These are phyloP conservation scores for Carassius auratus DNA, from an alignment of 2,113 vertebrate species.

Conservation along the genomic window DNA sequence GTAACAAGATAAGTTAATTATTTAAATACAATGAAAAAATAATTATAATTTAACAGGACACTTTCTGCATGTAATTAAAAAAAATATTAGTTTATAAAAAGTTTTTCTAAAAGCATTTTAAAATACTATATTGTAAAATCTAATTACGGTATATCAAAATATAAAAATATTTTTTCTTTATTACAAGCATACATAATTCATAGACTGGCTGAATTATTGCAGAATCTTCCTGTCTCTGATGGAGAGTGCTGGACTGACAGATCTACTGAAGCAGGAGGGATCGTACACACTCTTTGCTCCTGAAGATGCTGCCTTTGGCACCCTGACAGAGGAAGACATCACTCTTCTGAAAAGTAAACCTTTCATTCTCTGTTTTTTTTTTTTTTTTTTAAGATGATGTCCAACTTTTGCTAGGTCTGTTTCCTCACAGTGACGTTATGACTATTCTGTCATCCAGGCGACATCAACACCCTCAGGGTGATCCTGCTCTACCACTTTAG, in stretches of 20 bases:
- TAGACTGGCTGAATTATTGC: constrained; percentile 15
- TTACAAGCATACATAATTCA: constrained; percentile 45
- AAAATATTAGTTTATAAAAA: no score
- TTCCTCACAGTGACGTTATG: not conserved
- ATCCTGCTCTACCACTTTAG: constrained; percentile 94
- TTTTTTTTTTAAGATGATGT: not conserved
- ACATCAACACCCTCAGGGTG: constrained; percentile 85
- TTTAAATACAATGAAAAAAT: no score
- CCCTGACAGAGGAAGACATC: constrained; percentile 80
- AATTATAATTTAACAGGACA: no score
- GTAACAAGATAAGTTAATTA: no score
- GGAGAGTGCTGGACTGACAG: constrained; percentile 85
- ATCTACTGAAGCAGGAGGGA: constrained; percentile 83
- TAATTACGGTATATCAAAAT: not conserved
- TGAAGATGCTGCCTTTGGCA: constrained; percentile 88
- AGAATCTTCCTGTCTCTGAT: constrained; percentile 89
- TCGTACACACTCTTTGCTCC: constrained; percentile 93
- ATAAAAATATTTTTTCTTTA: not conserved
- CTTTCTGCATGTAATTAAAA: no score
- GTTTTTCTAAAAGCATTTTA: no score
- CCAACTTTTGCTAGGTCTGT: not conserved
- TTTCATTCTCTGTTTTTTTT: not conserved
- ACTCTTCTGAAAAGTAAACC: constrained; percentile 82
- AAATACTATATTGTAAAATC: no score
- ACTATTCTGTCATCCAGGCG: constrained; percentile 70